Base-by-base conservation (phyloP, 2,888 invertebrate genomes). In the Argyra leucocephala region DNA sequence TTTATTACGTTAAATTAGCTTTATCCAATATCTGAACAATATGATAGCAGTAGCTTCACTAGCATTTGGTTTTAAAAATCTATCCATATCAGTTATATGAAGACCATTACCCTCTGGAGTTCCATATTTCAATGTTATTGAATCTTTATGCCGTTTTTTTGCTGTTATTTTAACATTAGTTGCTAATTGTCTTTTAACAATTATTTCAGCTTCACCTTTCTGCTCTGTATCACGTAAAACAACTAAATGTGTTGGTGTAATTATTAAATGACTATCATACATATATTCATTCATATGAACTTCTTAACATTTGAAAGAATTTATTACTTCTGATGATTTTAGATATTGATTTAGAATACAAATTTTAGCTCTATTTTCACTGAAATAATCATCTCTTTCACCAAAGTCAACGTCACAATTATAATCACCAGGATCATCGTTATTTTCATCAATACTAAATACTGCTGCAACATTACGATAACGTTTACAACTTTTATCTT, bases 41-140 rank as follows among this genome's bases (percentile, higher is more conserved):
- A 79, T 93, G 93, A 91, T 83, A 81, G 90, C 90, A 1, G 94
- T 96, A 24, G 94, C 95, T 76, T 91, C 88, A 64, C 88, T 88
- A 61, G 96, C 94, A 75, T 95, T 90, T 6, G 94, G 93, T 78
- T 96, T 96, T 64, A 94, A 83, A 80, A 96, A 93, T 70, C 91
- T 84, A 80, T 95, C 95, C 89, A 93, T 90, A 77, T 95, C 95
- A 0, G 88, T 90, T 67, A 95, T 90, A 67, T 89, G 82, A 57
- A 92, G 81, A 60, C 86, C 86, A 73, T 91, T 90, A 62, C 90
- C 91, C 75, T 91, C 88, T 2, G 89, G 88, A 66, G 88, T 84
- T 5, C 96, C 96, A 77, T 97, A 97, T 78, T 96, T 95, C 78
- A 99, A 97, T 1, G 98, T 98, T 69, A 99, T 96, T 72, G 98